Evolutionary conservation across 2,888 invertebrate species (phyloP).

Genomic region (Oligia fasciuncula): DNA sequence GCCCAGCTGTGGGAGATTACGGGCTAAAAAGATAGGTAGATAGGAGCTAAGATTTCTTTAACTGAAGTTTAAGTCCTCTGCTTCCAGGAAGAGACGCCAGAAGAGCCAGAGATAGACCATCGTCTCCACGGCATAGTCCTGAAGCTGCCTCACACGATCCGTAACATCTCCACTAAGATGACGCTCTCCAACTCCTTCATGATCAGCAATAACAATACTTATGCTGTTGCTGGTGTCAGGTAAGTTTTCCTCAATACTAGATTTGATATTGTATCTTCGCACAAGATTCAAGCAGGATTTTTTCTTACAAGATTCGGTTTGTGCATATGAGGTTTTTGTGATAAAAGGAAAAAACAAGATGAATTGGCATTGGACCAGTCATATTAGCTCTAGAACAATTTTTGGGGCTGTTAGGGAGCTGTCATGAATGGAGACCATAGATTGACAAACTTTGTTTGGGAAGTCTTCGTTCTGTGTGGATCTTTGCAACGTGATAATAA

Average conservation of each 20-base stretch:
- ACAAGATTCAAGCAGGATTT: background rate
- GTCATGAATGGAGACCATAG: background rate
- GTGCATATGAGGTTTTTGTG: background rate
- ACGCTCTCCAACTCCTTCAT: slow-evolving; percentile 97
- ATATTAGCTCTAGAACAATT: background rate
- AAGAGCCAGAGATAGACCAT: slow-evolving; percentile 80
- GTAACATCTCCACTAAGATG: slow-evolving; percentile 98
- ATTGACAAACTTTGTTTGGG: background rate
- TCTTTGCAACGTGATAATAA: background rate
- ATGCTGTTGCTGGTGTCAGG: slow-evolving; percentile 98
- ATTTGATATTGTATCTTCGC: background rate
- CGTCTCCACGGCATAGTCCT: slow-evolving; percentile 91
- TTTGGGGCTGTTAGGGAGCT: background rate
- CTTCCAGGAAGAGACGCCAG: slow-evolving; percentile 80
- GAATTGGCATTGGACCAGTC: too few species aligned
- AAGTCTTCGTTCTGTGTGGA: background rate
- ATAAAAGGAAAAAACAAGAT: too few species aligned
- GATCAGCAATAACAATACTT: slow-evolving; percentile 96
- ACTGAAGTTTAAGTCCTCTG: background rate
- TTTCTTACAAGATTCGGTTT: too few species aligned
- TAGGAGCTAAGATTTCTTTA: background rate
- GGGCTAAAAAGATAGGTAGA: background rate
- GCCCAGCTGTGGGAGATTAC: too few species aligned
- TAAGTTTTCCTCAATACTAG: slow-evolving; percentile 2
- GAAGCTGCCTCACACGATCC: slow-evolving; percentile 95